A percentile compares a stretch with the other conserved stretches of the same genome.
phyloP scores from a whole-genome alignment of 2,888 invertebrate species.

The Sarcophaga carnaria region DNA sequence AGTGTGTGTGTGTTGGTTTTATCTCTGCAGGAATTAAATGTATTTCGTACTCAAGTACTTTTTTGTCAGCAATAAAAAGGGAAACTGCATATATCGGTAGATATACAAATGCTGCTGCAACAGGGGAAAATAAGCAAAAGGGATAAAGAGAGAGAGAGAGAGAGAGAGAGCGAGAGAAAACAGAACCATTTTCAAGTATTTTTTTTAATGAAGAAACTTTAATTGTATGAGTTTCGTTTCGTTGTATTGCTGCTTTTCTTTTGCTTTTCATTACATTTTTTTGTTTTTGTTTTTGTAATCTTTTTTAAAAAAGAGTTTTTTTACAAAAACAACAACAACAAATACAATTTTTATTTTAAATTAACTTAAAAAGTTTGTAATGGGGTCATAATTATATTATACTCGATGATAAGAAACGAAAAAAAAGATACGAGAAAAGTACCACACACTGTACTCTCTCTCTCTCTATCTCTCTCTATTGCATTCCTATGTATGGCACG shows the following conservation, averaged over 20 bases:
- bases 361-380: constrained; percentile 64
- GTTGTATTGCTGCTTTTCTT: no score
- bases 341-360: background rate
- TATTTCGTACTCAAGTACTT: constrained; percentile 29
- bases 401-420: constrained; percentile 27
- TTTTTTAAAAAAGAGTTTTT: constrained; percentile 52
- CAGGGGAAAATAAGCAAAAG: no score
- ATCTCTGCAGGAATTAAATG: constrained; percentile 43
- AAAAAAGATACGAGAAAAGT: constrained; percentile 19
- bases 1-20: constrained; percentile 1
- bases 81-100: constrained; percentile 35
- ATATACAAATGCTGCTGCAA: constrained; percentile 6
- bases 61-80: constrained; percentile 39
- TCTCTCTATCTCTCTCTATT: no score
- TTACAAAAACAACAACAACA: background rate
- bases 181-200: constrained; percentile 68
- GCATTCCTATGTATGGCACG: no score
- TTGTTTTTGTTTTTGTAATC: constrained; percentile 10
- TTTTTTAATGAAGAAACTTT: constrained; percentile 74
- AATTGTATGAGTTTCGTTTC: constrained; percentile 67
- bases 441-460: constrained; percentile 12
- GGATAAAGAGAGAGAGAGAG: constrained; percentile 26
- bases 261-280: background rate
- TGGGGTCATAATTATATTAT: constrained; percentile 64
- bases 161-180: constrained; percentile 5